Evolutionary conservation across 2,113 vertebrate species (phyloP).

Genomic region (Antechinus stuartii): DNA sequence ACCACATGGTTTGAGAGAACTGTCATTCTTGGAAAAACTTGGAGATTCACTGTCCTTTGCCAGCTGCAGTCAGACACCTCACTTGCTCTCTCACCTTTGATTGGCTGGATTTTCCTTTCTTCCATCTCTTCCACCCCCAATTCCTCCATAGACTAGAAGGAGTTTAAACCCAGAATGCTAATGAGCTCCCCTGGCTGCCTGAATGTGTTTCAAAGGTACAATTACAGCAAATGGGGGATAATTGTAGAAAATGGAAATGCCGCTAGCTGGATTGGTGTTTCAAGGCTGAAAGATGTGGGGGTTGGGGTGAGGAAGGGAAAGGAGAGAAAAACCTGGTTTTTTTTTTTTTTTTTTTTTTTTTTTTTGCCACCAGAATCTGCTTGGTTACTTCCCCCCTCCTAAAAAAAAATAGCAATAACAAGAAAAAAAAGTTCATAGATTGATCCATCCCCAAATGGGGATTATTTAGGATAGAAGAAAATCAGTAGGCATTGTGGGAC

Average conservation of each 20-base stretch:
- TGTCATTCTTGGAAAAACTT: neutral
- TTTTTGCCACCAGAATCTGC: neutral
- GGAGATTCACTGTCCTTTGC: constrained; percentile 43
- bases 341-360: too few relatives aligned
- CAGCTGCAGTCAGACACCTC: constrained; percentile 27
- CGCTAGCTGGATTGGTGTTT: constrained; percentile 26
- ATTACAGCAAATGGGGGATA: constrained; percentile 55
- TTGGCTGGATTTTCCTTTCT: neutral
- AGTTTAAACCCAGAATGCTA: constrained; percentile 25
- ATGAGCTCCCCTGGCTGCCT: neutral
- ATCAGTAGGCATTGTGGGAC: neutral
- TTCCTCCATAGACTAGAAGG: constrained; percentile 20
- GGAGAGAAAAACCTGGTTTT: neutral
- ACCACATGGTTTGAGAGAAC: neutral
- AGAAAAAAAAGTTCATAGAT: constrained; percentile 38
- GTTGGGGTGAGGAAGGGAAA: neutral
- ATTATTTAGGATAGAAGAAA: constrained; percentile 2
- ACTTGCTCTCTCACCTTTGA: constrained; percentile 28
- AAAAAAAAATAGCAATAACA: constrained; percentile 14
- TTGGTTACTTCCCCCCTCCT: neutral
- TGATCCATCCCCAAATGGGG: constrained; percentile 38
- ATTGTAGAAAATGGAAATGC: constrained; percentile 61
- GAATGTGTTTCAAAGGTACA: constrained; percentile 38
- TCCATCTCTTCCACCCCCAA: too few relatives aligned
- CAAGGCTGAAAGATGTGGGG: constrained; percentile 3